Evolutionary conservation across 2,113 vertebrate species (phyloP).

Genomic region (Syrrhaptes paradoxus): DNA sequence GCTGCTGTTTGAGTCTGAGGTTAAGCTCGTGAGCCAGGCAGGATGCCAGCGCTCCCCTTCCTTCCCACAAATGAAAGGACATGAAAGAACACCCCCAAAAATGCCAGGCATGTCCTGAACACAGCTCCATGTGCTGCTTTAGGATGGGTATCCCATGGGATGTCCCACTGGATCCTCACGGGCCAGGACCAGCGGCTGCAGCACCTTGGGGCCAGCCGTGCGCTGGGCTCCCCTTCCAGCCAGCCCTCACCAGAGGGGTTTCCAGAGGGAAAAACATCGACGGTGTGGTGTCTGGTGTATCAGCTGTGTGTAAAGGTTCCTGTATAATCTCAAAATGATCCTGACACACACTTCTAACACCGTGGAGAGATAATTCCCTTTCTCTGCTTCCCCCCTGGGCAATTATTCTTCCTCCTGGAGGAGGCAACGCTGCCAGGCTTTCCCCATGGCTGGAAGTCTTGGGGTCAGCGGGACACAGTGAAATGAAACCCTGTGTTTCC

Average conservation of each 20-base stretch:
- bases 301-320: neutral
- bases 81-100: too few relatives aligned
- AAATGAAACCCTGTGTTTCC: neutral
- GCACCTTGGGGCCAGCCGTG: too few relatives aligned
- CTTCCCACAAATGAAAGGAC: neutral
- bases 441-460: neutral
- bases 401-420: neutral
- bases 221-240: neutral
- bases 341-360: neutral
- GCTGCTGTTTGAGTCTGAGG: neutral
- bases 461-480: neutral
- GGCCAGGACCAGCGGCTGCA: neutral
- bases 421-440: neutral
- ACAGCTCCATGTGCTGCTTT: neutral
- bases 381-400: neutral
- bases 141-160: neutral
- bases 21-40: neutral
- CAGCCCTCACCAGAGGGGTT: neutral
- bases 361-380: neutral
- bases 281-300: accelerated
- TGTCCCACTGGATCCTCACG: neutral
- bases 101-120: neutral
- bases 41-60: neutral
- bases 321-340: neutral
- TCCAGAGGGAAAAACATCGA: neutral